Evolutionary conservation across 2,113 vertebrate genomes (phyloP), one percentile per base, ranked within the genome.

Genomic region (Notothenia rossii): DNA sequence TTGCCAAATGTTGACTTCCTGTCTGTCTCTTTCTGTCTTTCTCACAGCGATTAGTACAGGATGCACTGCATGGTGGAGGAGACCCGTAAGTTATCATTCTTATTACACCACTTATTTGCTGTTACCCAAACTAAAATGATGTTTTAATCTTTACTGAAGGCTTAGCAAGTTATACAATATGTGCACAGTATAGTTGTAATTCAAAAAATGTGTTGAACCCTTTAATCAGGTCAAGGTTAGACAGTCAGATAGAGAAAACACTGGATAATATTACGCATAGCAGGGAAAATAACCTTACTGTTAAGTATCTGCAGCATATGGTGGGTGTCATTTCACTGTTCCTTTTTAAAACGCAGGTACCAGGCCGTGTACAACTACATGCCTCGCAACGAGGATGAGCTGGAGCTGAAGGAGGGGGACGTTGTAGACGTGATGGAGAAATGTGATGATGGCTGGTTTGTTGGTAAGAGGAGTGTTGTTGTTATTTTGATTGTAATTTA

Each of bases 391-490:
- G 97, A 98, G 92, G 98, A 99, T 75, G 98, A 99, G 93, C 92
- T 99, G 94, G 98, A 99, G 87, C 96, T 99, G 91, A 97, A 93
- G 92, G 98, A 99, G 88, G 97, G 97, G 20, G 98, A 99, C 83
- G 60, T 98, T 63, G 96, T 99, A 40, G 98, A 99, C 54, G 98
- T 99, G 82, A 97, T 99, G 96, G 98, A 99, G 87, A 99, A 98
- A 82, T 99, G 98, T 86, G 98, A 99, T 68, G 98, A 99, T 59
- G 98, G 98, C 87, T 99, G 98, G 98, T 99, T 99, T 95, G 98
- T 99, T 88, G 98, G 98, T 99, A 84, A 87, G 91, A 55, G 20
- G 33, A 40, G 4, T 7, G 2, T 50, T 59, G 0, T 17, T 61
- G 11, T 61, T 7, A 4, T 7, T 40, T 40, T 40, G 36, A 40